Conservation (phyloP, 2,888 invertebrate genomes). For the Heterodera filipjevi region DNA sequence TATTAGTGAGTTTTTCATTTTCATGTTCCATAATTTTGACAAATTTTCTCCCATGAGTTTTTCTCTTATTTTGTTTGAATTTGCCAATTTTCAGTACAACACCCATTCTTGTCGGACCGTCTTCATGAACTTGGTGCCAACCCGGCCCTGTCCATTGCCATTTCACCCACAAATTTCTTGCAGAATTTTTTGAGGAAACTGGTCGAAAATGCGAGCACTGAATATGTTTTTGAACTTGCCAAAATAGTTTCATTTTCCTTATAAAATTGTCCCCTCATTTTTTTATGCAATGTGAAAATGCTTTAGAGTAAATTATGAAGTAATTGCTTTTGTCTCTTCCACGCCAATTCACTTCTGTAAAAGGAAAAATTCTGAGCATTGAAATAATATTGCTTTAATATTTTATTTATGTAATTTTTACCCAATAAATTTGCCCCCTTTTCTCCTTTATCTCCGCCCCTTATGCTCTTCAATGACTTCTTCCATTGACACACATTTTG, state of each 20-base stretch:
- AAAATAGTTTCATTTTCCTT: background rate
- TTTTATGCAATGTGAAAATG: background rate
- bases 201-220: conserved; percentile 1
- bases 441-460: background rate
- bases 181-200: conserved; percentile 2
- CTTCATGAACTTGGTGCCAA: background rate
- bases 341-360: too few species aligned
- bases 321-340: conserved; percentile 1
- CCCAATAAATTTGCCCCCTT: too few species aligned
- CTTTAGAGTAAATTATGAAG: background rate
- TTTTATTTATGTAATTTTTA: too few species aligned
- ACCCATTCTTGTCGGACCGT: background rate
- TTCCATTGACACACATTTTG: background rate
- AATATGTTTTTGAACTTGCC: background rate
- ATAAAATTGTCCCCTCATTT: background rate
- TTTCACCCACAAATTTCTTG: background rate
- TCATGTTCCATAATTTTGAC: background rate
- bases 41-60: too few species aligned
- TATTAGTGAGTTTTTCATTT: background rate
- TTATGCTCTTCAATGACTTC: background rate
- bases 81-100: background rate
- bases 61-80: too few species aligned
- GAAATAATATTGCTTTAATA: too few species aligned
- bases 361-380: too few species aligned
- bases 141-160: conserved; percentile 2